These are phyloP conservation scores for Ethmia dodecea DNA, from an alignment of 2,888 invertebrate genomes.

Conservation along the genomic window DNA sequence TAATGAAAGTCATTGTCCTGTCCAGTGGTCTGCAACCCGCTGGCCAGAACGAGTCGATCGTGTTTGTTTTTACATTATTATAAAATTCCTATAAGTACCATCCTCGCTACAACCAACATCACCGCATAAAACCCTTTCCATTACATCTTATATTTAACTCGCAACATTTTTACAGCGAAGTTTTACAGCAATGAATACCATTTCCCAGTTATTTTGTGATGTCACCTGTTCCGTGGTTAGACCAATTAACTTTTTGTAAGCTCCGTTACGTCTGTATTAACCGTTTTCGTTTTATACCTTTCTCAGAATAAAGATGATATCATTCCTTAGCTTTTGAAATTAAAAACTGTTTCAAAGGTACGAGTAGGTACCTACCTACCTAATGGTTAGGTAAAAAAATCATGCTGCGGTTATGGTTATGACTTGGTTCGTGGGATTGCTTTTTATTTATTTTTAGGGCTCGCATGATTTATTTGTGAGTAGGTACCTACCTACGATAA, in stretches of 20 bases:
- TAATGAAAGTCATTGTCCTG: constrained; percentile 58
- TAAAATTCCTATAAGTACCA: constrained; percentile 56
- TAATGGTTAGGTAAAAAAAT: neutral
- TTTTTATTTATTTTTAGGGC: too few species aligned
- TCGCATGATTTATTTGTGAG: too few species aligned
- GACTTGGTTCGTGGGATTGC: too few species aligned
- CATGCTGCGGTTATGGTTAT: too few species aligned
- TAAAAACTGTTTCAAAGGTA: too few species aligned
- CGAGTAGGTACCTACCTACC: neutral
- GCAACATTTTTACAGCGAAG: constrained; percentile 9
- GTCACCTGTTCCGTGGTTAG: constrained; percentile 16
- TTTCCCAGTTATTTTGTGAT: too few species aligned
- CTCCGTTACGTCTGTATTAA: constrained; percentile 11
- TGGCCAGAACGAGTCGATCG: constrained; percentile 48
- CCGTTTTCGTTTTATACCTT: constrained; percentile 20
- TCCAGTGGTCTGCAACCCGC: constrained; percentile 52
- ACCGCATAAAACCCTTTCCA: constrained; percentile 4
- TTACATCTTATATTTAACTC: too few species aligned
- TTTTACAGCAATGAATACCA: neutral
- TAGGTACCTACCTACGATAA: too few species aligned
- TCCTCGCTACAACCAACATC: neutral
- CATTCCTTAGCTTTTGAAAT: constrained; percentile 19
- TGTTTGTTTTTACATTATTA: constrained; percentile 70
- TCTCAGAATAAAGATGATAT: constrained; percentile 37
- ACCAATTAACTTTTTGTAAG: constrained; percentile 31